Percentiles rank a stretch among this genome's conserved stretches.
Conservation (phyloP, 2,888 invertebrate genomes). For the Clostera curtula region DNA sequence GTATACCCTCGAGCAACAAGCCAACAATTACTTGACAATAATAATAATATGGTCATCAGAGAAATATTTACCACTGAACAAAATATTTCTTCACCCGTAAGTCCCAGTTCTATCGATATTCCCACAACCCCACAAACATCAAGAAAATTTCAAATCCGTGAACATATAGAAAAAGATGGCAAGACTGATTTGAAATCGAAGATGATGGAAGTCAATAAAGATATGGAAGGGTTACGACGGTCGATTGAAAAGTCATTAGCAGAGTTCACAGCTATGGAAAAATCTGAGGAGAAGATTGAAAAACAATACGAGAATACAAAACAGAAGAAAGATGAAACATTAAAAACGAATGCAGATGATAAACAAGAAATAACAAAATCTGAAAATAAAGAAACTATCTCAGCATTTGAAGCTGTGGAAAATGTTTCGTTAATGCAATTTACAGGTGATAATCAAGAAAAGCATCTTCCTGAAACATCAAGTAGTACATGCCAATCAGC, state of each 20-base stretch:
- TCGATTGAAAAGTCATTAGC: constrained; percentile 63
- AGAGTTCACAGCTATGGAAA: constrained; percentile 51
- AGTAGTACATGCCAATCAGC: too few species aligned
- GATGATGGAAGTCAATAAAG: constrained; percentile 62
- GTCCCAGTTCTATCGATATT: constrained; percentile 38
- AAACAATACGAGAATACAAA: constrained; percentile 22
- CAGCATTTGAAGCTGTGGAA: not conserved
- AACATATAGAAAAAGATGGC: constrained; percentile 24
- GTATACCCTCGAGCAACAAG: constrained; percentile 50
- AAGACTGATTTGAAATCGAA: constrained; percentile 60
- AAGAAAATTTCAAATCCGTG: not conserved
- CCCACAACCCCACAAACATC: constrained; percentile 26
- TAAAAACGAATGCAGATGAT: constrained; percentile 5
- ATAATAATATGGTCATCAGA: constrained; percentile 51
- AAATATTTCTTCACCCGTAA: constrained; percentile 27
- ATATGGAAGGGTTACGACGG: constrained; percentile 57
- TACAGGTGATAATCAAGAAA: too few species aligned
- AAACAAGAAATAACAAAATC: constrained; percentile 8
- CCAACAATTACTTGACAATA: constrained; percentile 39
- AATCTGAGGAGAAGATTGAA: constrained; percentile 37
- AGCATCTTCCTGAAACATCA: too few species aligned
- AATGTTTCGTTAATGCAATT: too few species aligned
- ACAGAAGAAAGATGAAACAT: constrained; percentile 5
- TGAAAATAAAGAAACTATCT: constrained; percentile 6
- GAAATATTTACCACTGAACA: constrained; percentile 39